Evolutionary conservation across 2,888 invertebrate species (phyloP).

Genomic region (Leucophenga maculata): DNA sequence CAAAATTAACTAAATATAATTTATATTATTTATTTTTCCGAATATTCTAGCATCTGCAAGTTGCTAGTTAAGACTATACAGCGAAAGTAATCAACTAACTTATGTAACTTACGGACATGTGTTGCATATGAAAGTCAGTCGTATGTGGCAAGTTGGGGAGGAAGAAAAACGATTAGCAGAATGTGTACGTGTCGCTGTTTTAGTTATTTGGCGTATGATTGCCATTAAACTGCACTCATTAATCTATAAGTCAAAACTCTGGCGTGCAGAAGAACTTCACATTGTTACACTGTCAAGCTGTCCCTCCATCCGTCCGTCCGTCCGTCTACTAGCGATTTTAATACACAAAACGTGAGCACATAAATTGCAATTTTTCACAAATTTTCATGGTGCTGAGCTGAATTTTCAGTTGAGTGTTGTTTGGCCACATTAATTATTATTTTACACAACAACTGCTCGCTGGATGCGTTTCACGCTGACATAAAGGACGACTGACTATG

Average conservation of each 20-base stretch:
- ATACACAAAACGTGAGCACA: conserved; percentile 38
- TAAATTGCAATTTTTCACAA: conserved; percentile 61
- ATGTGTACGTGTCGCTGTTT: conserved; percentile 10
- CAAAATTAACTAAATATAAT: too few species aligned
- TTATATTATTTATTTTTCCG: too few species aligned
- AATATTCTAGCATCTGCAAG: too few species aligned
- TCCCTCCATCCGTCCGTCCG: conserved; percentile 56
- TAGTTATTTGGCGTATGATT: too few species aligned
- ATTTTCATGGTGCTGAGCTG: conserved; percentile 48
- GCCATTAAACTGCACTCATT: conserved; percentile 29
- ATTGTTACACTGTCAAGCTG: conserved; percentile 64
- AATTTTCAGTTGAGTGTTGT: neutral
- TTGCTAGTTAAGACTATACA: conserved; percentile 37
- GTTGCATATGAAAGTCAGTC: conserved; percentile 40
- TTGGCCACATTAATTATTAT: conserved; percentile 33
- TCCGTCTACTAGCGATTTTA: conserved; percentile 42
- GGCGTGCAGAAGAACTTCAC: conserved; percentile 53
- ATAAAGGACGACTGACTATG: neutral
- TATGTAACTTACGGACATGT: too few species aligned
- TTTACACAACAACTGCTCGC: conserved; percentile 12
- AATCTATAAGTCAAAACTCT: conserved; percentile 57
- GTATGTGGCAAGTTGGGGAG: conserved; percentile 29
- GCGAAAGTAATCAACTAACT: conserved; percentile 54
- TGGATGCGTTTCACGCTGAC: neutral
- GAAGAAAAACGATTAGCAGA: conserved; percentile 5